A percentile compares a stretch with the other conserved stretches of the same genome.
phyloP scores from a whole-genome alignment of 2,888 invertebrate species.

The Euzophera pinguis region DNA sequence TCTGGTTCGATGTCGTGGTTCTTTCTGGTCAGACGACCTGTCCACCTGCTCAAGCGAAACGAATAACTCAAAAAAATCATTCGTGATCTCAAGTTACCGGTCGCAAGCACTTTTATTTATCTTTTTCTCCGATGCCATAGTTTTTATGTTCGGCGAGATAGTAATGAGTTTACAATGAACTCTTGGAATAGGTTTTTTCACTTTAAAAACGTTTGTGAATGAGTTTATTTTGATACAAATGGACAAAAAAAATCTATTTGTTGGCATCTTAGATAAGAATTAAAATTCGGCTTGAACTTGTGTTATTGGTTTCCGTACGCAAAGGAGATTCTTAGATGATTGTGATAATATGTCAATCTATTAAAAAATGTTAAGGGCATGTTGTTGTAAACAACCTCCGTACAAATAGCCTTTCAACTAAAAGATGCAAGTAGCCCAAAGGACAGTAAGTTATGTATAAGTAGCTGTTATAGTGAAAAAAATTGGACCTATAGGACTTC shows the following conservation, averaged over 20 bases:
- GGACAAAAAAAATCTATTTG: not conserved
- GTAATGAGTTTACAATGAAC: constrained; percentile 1
- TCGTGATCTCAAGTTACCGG: constrained; percentile 41
- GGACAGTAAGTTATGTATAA: too few species aligned
- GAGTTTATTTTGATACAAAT: not conserved
- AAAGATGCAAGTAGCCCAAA: too few species aligned
- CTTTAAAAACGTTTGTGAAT: not conserved
- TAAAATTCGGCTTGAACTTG: too few species aligned
- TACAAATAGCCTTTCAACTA: too few species aligned
- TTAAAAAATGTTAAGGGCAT: too few species aligned
- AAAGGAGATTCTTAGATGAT: too few species aligned
- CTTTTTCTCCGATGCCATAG: not conserved
- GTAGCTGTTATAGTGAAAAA: too few species aligned
- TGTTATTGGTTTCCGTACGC: too few species aligned
- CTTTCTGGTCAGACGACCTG: constrained; percentile 35
- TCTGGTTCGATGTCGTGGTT: not conserved
- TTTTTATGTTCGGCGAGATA: not conserved
- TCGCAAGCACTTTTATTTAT: constrained; percentile 4
- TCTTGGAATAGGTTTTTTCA: not conserved
- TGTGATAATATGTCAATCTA: too few species aligned
- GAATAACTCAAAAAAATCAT: constrained; percentile 31
- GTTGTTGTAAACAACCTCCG: too few species aligned
- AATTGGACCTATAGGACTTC: too few species aligned
- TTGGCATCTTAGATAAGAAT: not conserved
- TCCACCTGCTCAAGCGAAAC: constrained; percentile 35